These are phyloP conservation scores for Tapirus terrestris DNA, from an alignment of 2,113 vertebrate species.

Conservation along the genomic window DNA sequence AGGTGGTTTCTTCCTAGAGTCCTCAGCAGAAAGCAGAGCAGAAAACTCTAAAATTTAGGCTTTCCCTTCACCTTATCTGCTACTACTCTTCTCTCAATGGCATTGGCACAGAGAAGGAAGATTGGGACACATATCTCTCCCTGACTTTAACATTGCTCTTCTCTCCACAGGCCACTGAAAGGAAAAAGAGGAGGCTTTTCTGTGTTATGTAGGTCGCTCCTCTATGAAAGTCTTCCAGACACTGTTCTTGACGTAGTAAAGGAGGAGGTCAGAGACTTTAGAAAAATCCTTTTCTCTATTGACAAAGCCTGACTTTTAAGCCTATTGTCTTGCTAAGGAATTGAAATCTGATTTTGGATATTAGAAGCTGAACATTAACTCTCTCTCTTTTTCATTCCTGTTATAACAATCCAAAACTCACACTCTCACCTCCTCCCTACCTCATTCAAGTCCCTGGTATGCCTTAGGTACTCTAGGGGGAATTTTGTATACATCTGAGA, in stretches of 20 bases:
- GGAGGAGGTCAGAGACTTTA: background rate
- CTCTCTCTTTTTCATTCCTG: background rate
- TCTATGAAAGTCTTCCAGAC: background rate
- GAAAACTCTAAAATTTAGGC: background rate
- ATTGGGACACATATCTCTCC: too few species aligned
- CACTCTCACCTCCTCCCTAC: background rate
- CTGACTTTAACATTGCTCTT: background rate
- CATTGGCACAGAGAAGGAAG: background rate
- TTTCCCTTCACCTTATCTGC: background rate
- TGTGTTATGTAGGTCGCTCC: background rate
- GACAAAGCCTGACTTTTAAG: background rate
- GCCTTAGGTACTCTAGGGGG: background rate
- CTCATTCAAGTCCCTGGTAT: background rate
- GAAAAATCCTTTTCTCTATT: constrained; percentile 21
- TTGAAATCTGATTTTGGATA: constrained; percentile 17
- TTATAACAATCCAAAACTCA: background rate
- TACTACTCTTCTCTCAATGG: background rate
- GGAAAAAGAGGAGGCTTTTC: background rate
- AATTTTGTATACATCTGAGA: background rate
- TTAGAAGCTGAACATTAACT: background rate
- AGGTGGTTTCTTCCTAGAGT: background rate
- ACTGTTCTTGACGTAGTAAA: background rate
- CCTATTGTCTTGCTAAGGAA: background rate
- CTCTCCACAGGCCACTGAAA: background rate
- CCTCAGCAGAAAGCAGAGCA: background rate